Evolutionary conservation across 2,888 invertebrate genomes (phyloP).

Genomic region (Anagyrus pseudococci): DNA sequence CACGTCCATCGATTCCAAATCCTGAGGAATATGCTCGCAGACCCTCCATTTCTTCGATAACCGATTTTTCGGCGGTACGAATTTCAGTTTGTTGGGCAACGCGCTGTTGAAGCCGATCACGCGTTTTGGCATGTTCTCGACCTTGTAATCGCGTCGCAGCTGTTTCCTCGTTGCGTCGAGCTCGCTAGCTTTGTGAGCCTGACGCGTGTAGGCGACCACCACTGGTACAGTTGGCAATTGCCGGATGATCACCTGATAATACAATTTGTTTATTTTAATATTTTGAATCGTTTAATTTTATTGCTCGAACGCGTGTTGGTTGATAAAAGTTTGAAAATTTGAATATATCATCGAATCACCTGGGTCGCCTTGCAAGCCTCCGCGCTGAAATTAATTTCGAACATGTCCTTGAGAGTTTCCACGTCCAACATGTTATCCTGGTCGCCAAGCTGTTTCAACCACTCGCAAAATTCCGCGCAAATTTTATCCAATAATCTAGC

Average conservation of each 20-base stretch:
- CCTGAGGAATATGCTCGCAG: conserved; percentile 66
- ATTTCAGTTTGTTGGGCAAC: conserved; percentile 65
- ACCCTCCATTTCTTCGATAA: conserved; percentile 66
- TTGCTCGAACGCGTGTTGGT: too few relatives aligned
- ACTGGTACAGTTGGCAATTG: conserved; percentile 69
- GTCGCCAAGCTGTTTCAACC: conserved; percentile 65
- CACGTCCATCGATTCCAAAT: conserved; percentile 68
- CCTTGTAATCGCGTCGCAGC: conserved; percentile 63
- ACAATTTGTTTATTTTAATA: not conserved
- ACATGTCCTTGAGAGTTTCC: conserved; percentile 66
- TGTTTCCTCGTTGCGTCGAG: conserved; percentile 64
- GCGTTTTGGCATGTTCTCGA: conserved; percentile 64
- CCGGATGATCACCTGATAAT: conserved; percentile 62
- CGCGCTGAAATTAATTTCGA: conserved; percentile 63
- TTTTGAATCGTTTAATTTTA: not conserved
- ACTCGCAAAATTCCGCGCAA: conserved; percentile 66
- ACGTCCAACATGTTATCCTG: conserved; percentile 63
- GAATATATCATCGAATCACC: conserved; percentile 40
- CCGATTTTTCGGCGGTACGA: conserved; percentile 65
- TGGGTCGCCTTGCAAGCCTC: conserved; percentile 54
- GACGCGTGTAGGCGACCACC: conserved; percentile 64
- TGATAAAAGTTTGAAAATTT: not conserved
- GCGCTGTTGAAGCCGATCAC: conserved; percentile 65
- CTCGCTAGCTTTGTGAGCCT: conserved; percentile 64
- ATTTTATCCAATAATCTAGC: conserved; percentile 56